phyloP scores from a whole-genome alignment of 2,888 invertebrate genomes.

The Saturnia japonica region DNA sequence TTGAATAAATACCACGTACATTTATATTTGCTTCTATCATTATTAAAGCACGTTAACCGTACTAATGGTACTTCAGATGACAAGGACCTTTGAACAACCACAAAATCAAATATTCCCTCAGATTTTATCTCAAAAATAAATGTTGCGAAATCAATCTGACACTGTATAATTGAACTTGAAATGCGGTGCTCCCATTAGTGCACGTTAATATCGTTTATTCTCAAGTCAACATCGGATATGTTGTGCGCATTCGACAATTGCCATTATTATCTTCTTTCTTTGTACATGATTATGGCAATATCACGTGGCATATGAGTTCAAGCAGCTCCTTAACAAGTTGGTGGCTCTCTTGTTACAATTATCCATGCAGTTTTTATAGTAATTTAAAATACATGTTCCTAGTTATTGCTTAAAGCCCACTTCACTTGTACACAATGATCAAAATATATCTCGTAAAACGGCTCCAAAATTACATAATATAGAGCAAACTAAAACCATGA shows the following conservation, averaged over 20 bases:
- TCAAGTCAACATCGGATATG: background rate
- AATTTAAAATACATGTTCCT: too few species aligned
- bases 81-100: background rate
- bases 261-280: background rate
- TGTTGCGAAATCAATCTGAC: constrained; percentile 17
- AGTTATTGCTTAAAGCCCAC: too few species aligned
- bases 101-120: constrained; percentile 9
- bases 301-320: too few species aligned
- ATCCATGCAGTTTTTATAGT: too few species aligned
- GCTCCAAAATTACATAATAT: too few species aligned
- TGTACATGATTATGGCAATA: too few species aligned
- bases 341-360: too few species aligned
- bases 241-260: background rate
- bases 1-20: background rate
- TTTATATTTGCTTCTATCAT: background rate
- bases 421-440: too few species aligned
- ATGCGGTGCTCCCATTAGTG: background rate
- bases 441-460: too few species aligned
- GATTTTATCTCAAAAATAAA: constrained; percentile 13
- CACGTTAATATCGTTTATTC: background rate
- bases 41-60: background rate
- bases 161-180: constrained; percentile 18
- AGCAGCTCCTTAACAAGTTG: too few species aligned
- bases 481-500: too few species aligned
- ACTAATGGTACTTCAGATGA: background rate